Evolutionary conservation across 2,113 vertebrate species (phyloP).

Genomic region (Opisthocomus hoazin): DNA sequence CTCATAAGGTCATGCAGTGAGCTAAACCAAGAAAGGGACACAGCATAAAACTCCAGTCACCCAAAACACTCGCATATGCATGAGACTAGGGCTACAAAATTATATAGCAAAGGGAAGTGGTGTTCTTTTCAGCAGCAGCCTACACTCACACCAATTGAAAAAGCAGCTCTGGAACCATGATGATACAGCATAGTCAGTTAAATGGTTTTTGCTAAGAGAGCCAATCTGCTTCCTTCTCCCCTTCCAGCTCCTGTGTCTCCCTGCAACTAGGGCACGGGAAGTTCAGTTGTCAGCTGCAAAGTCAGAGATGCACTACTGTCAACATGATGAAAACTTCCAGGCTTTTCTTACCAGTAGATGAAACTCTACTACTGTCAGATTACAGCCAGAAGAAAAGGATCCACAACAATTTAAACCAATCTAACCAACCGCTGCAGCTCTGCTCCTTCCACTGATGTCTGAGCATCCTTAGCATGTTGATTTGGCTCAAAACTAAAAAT

Average conservation of each 20-base stretch:
- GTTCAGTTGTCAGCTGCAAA: neutral
- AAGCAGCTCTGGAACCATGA: neutral
- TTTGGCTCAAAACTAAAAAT: neutral
- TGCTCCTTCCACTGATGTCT: neutral
- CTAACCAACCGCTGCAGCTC: neutral
- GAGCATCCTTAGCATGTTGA: neutral
- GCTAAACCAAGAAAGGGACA: neutral
- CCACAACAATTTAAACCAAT: neutral
- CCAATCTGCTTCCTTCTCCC: neutral
- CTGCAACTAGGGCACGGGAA: neutral
- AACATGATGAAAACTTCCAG: neutral
- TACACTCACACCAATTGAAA: neutral
- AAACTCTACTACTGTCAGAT: neutral
- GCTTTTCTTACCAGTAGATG: neutral
- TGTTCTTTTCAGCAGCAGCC: neutral
- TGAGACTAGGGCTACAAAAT: neutral
- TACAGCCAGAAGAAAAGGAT: neutral
- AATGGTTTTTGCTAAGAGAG: neutral
- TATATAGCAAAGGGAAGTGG: neutral
- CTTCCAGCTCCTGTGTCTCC: neutral
- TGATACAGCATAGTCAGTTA: neutral
- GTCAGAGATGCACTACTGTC: neutral
- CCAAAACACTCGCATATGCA: accelerated
- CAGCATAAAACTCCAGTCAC: neutral
- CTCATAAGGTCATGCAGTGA: neutral